Percentiles rank a stretch among this genome's conserved stretches.
Evolutionary conservation across 2,797 vertebrate genomes (phyloP).

Genomic region (Gymnoscopelus microlampas): DNA sequence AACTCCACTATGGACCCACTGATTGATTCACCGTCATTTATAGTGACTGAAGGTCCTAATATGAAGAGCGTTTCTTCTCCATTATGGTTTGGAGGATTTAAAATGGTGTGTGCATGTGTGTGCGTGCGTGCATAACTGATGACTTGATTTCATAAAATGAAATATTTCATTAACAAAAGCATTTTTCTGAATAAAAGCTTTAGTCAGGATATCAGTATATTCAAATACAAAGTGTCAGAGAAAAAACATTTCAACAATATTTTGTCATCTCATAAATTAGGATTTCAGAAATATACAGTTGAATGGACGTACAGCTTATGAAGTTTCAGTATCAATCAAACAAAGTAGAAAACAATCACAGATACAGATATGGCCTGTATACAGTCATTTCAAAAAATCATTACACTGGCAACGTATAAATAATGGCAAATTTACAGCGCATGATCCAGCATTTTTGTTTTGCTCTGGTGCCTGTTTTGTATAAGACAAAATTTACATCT

Average conservation of each 20-base stretch:
- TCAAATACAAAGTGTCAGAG: slow-evolving; percentile 69
- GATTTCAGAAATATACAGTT: slow-evolving; percentile 64
- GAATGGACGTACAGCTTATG: slow-evolving; percentile 40
- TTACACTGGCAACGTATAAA: slow-evolving; percentile 55
- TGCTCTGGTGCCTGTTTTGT: slow-evolving; percentile 14
- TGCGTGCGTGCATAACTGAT: too few relatives aligned
- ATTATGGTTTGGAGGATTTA: too few relatives aligned
- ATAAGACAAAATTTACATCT: slow-evolving; percentile 10
- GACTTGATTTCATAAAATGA: neutral
- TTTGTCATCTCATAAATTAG: slow-evolving; percentile 75
- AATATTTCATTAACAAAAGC: slow-evolving; percentile 15
- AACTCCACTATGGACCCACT: neutral
- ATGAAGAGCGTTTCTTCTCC: too few relatives aligned
- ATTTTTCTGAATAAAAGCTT: slow-evolving; percentile 61
- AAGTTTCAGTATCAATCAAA: slow-evolving; percentile 22
- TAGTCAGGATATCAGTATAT: slow-evolving; percentile 63
- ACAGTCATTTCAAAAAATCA: slow-evolving; percentile 35
- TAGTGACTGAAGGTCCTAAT: too few relatives aligned
- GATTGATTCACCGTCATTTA: too few relatives aligned
- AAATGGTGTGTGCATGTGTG: too few relatives aligned
- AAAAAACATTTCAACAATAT: slow-evolving; percentile 66
- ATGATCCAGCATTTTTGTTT: slow-evolving; percentile 26
- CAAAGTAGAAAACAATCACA: slow-evolving; percentile 45
- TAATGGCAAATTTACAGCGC: slow-evolving; percentile 65
- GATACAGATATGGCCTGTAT: slow-evolving; percentile 31